phyloP scores from a whole-genome alignment of 2,797 vertebrate species.

The Stomatorhinus walkeri region DNA sequence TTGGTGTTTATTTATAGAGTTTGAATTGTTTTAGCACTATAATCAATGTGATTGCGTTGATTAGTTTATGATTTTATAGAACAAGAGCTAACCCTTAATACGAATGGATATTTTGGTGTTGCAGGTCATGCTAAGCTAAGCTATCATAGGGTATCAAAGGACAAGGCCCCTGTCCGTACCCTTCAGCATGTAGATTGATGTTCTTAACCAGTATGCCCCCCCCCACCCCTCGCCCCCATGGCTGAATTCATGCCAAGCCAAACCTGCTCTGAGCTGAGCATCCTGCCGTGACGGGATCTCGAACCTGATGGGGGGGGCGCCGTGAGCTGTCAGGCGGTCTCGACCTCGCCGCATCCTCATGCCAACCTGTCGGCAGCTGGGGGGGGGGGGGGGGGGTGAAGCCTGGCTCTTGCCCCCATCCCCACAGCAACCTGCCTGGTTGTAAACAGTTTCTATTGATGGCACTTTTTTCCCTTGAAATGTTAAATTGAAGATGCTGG shows the following conservation, averaged over 20 bases:
- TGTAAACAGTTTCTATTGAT: conserved; percentile 16
- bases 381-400: neutral
- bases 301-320: neutral
- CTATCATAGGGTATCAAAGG: neutral
- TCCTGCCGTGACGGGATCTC: neutral
- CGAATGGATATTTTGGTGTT: neutral
- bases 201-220: neutral
- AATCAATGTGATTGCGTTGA: neutral
- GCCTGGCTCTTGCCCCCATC: neutral
- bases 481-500: neutral
- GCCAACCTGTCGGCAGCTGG: neutral
- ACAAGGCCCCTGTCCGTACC: neutral
- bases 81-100: neutral
- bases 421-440: conserved; percentile 16
- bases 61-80: neutral
- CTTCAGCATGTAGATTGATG: neutral
- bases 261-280: conserved; percentile 49
- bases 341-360: neutral
- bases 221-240: neutral
- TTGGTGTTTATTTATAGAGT: neutral
- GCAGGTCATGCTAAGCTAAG: neutral
- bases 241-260: neutral
- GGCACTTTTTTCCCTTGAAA: conserved; percentile 2
- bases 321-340: neutral
- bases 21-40: neutral